phyloP scores from a whole-genome alignment of 2,888 invertebrate genomes.

The Labia minor region DNA sequence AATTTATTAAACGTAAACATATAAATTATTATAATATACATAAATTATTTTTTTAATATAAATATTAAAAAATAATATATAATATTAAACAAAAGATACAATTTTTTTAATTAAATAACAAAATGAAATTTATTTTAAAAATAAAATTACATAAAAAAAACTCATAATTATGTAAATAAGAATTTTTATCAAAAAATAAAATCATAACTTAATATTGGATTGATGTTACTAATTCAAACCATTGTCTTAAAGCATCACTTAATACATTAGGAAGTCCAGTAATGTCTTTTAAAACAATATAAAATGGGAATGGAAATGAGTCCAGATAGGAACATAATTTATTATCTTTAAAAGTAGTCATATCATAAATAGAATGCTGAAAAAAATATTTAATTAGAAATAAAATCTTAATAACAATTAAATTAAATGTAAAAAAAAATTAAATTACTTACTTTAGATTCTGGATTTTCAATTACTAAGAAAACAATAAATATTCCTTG shows the following conservation, averaged over 20 bases:
- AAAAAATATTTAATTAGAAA: slow-evolving; percentile 31
- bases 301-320: slow-evolving; percentile 95
- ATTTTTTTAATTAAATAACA: too few relatives aligned
- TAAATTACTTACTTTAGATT: slow-evolving; percentile 56
- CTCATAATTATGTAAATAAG: too few relatives aligned
- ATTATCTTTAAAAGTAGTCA: slow-evolving; percentile 57
- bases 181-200: too few relatives aligned
- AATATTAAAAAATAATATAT: too few relatives aligned
- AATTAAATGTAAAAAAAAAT: slow-evolving; percentile 18
- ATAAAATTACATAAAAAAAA: too few relatives aligned
- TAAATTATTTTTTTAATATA: too few relatives aligned
- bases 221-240: slow-evolving; percentile 91
- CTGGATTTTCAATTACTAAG: slow-evolving; percentile 88
- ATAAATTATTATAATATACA: too few relatives aligned
- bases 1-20: too few relatives aligned
- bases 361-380: slow-evolving; percentile 83
- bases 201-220: slow-evolving; percentile 34
- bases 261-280: slow-evolving; percentile 77
- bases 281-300: slow-evolving; percentile 84
- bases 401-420: slow-evolving; percentile 13
- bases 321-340: slow-evolving; percentile 80
- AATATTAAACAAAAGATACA: too few relatives aligned
- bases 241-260: slow-evolving; percentile 92
- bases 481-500: slow-evolving; percentile 87
- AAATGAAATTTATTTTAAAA: too few relatives aligned